Conservation (phyloP, 1,140 invertebrate species). For the Charaxes varanes region DNA sequence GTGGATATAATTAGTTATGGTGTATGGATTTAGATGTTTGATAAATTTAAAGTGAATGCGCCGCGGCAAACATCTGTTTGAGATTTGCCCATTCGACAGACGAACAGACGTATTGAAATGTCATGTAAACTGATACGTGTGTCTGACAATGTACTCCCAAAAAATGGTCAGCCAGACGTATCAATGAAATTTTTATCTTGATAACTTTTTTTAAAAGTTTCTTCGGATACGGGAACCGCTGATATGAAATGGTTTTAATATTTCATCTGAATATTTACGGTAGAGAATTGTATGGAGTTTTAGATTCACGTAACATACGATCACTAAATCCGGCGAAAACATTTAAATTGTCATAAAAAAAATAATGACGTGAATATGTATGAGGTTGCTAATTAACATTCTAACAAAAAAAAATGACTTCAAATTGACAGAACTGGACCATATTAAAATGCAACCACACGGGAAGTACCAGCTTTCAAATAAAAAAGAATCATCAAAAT, state of each 20-base stretch:
- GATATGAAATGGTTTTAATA: slow-evolving; percentile 10
- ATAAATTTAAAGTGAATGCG: slow-evolving; percentile 61
- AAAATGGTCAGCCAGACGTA: slow-evolving; percentile 53
- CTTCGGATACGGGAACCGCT: slow-evolving; percentile 8
- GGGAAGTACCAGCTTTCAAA: no score
- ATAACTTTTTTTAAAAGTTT: slow-evolving; percentile 11
- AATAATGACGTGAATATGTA: no score
- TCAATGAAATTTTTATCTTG: slow-evolving; percentile 12
- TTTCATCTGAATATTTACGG: no score
- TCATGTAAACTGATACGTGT: slow-evolving; percentile 63
- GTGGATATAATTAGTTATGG: slow-evolving; percentile 73
- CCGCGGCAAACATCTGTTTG: slow-evolving; percentile 60
- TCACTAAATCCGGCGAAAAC: no score
- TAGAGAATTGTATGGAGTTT: no score
- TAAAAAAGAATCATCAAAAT: no score
- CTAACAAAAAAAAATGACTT: no score
- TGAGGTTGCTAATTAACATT: no score
- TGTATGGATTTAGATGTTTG: slow-evolving; percentile 70
- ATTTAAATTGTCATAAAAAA: no score
- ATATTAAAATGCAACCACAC: no score
- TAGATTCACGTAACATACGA: no score
- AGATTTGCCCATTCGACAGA: slow-evolving; percentile 57
- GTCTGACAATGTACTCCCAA: slow-evolving; percentile 44
- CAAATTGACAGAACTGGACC: no score
- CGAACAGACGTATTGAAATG: slow-evolving; percentile 55